phyloP scores from a whole-genome alignment of 35 echinoderm and acorn worm species.

The Anneissia japonica region DNA sequence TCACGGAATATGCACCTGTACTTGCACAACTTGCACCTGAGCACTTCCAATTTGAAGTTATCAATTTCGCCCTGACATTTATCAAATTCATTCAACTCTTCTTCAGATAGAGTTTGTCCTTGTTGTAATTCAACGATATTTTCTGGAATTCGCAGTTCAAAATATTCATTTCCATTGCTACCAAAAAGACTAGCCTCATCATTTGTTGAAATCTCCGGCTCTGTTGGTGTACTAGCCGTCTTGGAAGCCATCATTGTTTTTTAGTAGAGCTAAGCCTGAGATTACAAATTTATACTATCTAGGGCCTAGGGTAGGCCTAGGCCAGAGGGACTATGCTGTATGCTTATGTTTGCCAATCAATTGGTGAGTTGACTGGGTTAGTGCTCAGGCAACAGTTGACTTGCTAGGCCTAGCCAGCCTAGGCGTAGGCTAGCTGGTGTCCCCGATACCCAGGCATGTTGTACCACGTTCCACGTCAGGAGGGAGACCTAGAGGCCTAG shows the following conservation, averaged over 20 bases:
- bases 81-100: neutral
- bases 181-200: neutral
- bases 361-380: too few relatives aligned
- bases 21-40: slow-evolving; percentile 2
- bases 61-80: neutral
- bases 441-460: too few relatives aligned
- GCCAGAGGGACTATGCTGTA: too few relatives aligned
- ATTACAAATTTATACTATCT: too few relatives aligned
- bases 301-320: too few relatives aligned
- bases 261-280: too few relatives aligned
- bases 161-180: neutral
- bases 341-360: too few relatives aligned
- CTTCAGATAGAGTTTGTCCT: neutral
- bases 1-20: neutral
- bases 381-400: too few relatives aligned
- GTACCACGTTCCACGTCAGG: too few relatives aligned
- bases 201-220: neutral
- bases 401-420: too few relatives aligned
- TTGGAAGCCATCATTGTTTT: neutral
- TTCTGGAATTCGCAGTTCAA: slow-evolving; percentile 16
- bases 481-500: neutral
- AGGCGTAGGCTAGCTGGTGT: too few relatives aligned
- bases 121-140: slow-evolving; percentile 3
- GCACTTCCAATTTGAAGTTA: neutral
- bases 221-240: neutral